Evolutionary conservation across 2,888 invertebrate species (phyloP).

Genomic region (Agonopterix heracliana): DNA sequence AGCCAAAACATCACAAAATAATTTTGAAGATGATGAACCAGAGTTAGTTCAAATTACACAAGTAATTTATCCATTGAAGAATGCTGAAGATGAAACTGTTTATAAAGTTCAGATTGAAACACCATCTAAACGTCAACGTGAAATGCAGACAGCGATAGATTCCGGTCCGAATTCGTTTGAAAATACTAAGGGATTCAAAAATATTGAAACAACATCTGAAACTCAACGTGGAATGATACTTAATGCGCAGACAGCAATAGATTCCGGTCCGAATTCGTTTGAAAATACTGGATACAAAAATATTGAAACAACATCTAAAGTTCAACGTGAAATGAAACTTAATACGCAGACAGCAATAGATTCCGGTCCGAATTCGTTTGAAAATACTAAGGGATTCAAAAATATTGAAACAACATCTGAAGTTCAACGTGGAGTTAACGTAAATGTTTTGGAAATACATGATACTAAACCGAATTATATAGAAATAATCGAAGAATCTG

Average conservation of each 20-base stretch:
- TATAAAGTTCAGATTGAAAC: constrained; percentile 37
- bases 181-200: not conserved
- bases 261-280: not conserved
- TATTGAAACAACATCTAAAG: not conserved
- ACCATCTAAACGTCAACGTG: constrained; percentile 23
- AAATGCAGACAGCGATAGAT: too few species aligned
- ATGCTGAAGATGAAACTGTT: not conserved
- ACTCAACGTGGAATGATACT: not conserved
- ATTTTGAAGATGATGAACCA: not conserved
- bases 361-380: not conserved
- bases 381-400: not conserved
- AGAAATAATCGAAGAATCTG: too few species aligned
- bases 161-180: not conserved
- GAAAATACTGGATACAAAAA: not conserved
- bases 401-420: not conserved
- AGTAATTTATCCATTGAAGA: not conserved
- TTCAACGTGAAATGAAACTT: constrained; percentile 1
- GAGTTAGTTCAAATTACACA: not conserved
- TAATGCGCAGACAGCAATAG: too few species aligned
- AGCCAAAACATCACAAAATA: constrained; percentile 1
- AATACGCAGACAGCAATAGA: too few species aligned
- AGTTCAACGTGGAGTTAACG: constrained; percentile 2
- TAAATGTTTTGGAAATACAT: too few species aligned
- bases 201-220: not conserved
- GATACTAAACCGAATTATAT: too few species aligned